Base-by-base conservation (phyloP, 1,140 invertebrate species). In the Leptinotarsa texana region DNA sequence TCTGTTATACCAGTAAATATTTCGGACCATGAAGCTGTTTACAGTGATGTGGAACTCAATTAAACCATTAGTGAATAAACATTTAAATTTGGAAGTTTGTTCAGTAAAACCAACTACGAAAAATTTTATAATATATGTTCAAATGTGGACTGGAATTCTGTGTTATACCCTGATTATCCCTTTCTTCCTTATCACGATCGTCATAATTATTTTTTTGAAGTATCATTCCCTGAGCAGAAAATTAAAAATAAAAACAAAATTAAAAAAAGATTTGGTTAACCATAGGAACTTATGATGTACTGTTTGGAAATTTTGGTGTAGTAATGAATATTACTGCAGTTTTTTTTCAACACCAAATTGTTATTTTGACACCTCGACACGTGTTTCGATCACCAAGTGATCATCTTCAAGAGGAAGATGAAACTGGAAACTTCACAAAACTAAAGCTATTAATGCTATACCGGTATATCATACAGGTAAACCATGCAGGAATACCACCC, bases 1-100 rank as follows among this genome's bases (percentile, higher is more conserved):
- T 69, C 33, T 27, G 67, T 69, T 13, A 13, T 69, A 15, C 13
- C 33, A 69, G 24, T 27, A 69, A 42, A 69, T 48, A 69, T 69
- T 17, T 69, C 67, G 1, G 33, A 48, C 48, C 67, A 69, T 48
- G 67, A 69, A 21, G 67, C 67, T 13, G 18, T 69, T 15, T 48
- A 17, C 42, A 27, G 67, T 69, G 42, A 48, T 3, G 21, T 69
- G 3, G 21, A 69, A 21, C 13, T 47, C 15, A 27, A 11, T 13
- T 4, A 4, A 24, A 24, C 15, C 8, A 24, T 15, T 21, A 4
- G 1, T 13, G 4, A 15, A 3, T 0, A 65, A 17, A 48, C 48
- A 69, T 69, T 69, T 15, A 69, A 27, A 69, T 48, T 42, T 47
- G n/a, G 33, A 17, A 69, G 24, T 11, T 69, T 69, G 13, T 69